These are phyloP conservation scores for Microchrysa polita DNA, from an alignment of 2,888 invertebrate genomes.

Conservation along the genomic window DNA sequence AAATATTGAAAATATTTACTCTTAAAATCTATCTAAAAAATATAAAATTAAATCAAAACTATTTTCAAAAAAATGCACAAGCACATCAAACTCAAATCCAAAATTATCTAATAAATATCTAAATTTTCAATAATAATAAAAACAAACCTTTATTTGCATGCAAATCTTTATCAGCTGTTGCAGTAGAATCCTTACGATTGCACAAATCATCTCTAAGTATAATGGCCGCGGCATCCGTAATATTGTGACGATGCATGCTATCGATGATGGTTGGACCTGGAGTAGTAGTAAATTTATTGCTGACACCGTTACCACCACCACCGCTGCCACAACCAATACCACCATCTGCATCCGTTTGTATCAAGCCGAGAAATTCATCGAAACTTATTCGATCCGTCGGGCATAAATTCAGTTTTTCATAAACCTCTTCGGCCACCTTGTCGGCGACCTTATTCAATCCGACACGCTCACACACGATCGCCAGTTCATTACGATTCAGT, in stretches of 20 bases:
- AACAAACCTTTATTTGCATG: slow-evolving; percentile 51
- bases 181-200: slow-evolving; percentile 40
- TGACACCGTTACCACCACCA: slow-evolving; percentile 35
- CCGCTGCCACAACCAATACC: slow-evolving; percentile 35
- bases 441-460: slow-evolving; percentile 72
- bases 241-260: slow-evolving; percentile 39
- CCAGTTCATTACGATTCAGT: slow-evolving; percentile 72
- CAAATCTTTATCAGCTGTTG: slow-evolving; percentile 48
- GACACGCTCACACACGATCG: slow-evolving; percentile 72
- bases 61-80: slow-evolving; percentile 15
- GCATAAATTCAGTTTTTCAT: slow-evolving; percentile 72
- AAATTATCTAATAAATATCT: slow-evolving; percentile 38
- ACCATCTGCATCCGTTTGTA: slow-evolving; percentile 66
- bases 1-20: not conserved
- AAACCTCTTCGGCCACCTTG: slow-evolving; percentile 72
- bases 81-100: slow-evolving; percentile 34
- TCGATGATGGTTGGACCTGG: slow-evolving; percentile 29
- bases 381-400: slow-evolving; percentile 72
- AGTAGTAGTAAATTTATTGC: slow-evolving; percentile 24
- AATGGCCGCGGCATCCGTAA: slow-evolving; percentile 33
- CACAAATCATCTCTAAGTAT: slow-evolving; percentile 35
- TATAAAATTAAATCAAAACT: not conserved
- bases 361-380: slow-evolving; percentile 71
- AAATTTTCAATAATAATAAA: slow-evolving; percentile 32
- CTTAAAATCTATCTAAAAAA: not conserved